phyloP scores from a whole-genome alignment of 2,113 vertebrate genomes.

The Atherinomorus stipes region DNA sequence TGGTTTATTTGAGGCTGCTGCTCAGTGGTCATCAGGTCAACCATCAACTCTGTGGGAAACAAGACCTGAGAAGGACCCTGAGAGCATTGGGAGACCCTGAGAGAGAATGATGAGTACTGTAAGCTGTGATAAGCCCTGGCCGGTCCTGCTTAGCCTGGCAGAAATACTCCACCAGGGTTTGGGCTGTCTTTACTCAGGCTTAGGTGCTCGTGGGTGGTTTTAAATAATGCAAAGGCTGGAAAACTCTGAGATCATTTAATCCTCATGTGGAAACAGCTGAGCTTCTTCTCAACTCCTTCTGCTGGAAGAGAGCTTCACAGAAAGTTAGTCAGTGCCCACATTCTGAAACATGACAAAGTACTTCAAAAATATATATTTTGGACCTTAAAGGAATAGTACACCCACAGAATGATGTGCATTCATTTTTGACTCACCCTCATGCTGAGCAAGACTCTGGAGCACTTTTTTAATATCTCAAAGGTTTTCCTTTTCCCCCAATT shows the following conservation, averaged over 20 bases:
- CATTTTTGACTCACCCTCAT: no score
- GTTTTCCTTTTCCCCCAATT: no score
- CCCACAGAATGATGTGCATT: no score
- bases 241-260: conserved; percentile 38
- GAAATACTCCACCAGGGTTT: conserved; percentile 35
- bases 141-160: conserved; percentile 16
- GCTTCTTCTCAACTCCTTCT: conserved; percentile 1
- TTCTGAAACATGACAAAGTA: no score
- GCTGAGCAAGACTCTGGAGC: no score
- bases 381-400: no score
- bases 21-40: conserved; percentile 30
- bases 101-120: conserved; percentile 41
- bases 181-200: conserved; percentile 31
- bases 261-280: conserved; percentile 42
- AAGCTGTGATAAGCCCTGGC: conserved; percentile 29
- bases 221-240: conserved; percentile 41
- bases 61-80: conserved; percentile 1
- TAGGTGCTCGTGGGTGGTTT: conserved; percentile 46
- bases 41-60: conserved; percentile 49
- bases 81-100: conserved; percentile 22
- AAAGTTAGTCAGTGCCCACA: neutral
- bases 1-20: conserved; percentile 25
- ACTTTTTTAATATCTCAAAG: no score
- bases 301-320: neutral
- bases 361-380: no score